Percentiles rank a stretch among this genome's conserved stretches.
Conservation (phyloP, 2,113 vertebrate genomes). For the Aramus guarauna region DNA sequence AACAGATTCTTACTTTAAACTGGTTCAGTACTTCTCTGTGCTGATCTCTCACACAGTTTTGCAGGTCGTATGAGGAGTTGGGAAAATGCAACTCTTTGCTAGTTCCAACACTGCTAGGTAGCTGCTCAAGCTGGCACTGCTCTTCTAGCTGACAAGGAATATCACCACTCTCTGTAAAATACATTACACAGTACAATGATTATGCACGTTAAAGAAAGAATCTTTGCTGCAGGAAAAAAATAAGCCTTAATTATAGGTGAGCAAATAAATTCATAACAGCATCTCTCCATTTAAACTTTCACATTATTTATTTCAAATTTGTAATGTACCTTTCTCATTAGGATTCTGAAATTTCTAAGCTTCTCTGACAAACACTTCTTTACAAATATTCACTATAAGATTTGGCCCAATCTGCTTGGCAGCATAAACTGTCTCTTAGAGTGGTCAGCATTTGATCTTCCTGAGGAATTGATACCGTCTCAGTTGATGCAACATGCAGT, state of each 20-base stretch:
- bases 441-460: background rate
- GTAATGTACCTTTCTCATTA: background rate
- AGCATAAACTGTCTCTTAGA: background rate
- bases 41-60: background rate
- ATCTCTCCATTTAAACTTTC: background rate
- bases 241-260: background rate
- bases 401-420: background rate
- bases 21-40: background rate
- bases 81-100: background rate
- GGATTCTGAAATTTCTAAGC: background rate
- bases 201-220: conserved; percentile 16
- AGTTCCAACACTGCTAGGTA: background rate
- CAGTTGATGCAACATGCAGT: background rate
- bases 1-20: background rate
- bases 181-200: conserved; percentile 15
- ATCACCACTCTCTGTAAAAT: conserved; percentile 23
- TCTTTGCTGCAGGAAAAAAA: background rate
- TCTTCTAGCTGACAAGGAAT: conserved; percentile 25
- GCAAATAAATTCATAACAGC: background rate
- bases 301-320: background rate
- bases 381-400: background rate
- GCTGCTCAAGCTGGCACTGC: conserved; percentile 11
- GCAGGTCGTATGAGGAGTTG: background rate
- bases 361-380: background rate
- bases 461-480: background rate